Conservation (phyloP, 2,888 invertebrate species). For the Heteromurus nitidus region DNA sequence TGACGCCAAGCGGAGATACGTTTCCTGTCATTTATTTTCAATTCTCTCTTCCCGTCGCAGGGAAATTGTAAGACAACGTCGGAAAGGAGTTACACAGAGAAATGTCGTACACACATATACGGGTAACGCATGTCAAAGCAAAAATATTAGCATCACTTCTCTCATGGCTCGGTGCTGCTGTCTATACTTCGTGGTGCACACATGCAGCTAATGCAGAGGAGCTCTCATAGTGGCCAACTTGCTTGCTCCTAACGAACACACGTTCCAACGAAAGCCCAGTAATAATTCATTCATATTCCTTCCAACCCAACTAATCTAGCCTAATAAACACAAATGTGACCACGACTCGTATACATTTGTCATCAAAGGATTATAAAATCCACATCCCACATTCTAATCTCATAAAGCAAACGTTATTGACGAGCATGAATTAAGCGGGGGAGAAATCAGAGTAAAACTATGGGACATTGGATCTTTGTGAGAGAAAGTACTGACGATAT, state of each 20-base stretch:
- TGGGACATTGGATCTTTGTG: background rate
- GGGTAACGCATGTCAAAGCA: no score
- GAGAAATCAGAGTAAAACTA: background rate
- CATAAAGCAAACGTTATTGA: no score
- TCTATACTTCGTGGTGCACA: background rate
- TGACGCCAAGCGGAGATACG: constrained; percentile 24
- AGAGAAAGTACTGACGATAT: no score
- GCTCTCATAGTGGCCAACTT: background rate
- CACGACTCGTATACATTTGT: no score
- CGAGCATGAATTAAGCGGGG: background rate
- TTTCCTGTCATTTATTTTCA: constrained; percentile 57
- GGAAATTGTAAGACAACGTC: background rate
- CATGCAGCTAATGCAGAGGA: background rate
- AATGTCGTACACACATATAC: background rate
- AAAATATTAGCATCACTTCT: no score
- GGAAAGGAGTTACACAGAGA: background rate
- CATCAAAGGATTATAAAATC: no score
- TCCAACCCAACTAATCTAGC: constrained; percentile 49
- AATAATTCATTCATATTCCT: constrained; percentile 69
- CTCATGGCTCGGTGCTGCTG: background rate
- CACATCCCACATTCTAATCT: no score
- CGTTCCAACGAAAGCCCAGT: constrained; percentile 61
- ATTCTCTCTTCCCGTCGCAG: constrained; percentile 3
- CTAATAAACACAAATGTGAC: no score
- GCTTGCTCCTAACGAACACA: no score